These are phyloP conservation scores for Bombyx mori DNA, from an alignment of 1,140 invertebrate genomes.

Conservation along the genomic window DNA sequence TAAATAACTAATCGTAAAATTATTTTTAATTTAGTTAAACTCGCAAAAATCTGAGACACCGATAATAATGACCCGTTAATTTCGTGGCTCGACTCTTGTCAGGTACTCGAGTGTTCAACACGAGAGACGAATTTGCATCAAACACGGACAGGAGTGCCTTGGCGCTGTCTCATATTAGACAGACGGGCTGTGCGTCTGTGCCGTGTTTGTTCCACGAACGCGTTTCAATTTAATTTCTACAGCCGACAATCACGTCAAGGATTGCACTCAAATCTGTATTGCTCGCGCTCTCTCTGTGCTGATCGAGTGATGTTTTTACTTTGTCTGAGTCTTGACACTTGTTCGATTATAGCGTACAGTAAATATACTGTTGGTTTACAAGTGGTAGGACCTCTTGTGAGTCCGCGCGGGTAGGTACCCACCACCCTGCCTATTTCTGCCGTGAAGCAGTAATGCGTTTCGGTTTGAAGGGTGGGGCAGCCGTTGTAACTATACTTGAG, in stretches of 20 bases:
- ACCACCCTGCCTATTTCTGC: too few relatives aligned
- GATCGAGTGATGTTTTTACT: not conserved
- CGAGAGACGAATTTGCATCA: slow-evolving; percentile 9
- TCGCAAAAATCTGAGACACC: not conserved
- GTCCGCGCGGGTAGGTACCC: too few relatives aligned
- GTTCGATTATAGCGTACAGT: not conserved
- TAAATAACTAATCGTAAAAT: not conserved
- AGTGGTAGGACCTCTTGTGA: too few relatives aligned
- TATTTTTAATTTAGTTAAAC: not conserved
- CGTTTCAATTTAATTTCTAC: not conserved
- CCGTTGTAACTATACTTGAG: too few relatives aligned
- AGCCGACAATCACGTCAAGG: not conserved
- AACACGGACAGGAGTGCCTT: slow-evolving; percentile 5
- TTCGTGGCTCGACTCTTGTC: not conserved
- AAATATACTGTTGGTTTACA: not conserved
- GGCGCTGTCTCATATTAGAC: slow-evolving; percentile 1
- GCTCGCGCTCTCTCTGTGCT: not conserved
- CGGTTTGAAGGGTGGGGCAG: too few relatives aligned
- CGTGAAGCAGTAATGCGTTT: too few relatives aligned
- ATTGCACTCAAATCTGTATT: not conserved
- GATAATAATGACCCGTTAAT: not conserved
- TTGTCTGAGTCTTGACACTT: not conserved
- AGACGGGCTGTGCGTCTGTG: slow-evolving; percentile 4
- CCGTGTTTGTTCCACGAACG: not conserved
- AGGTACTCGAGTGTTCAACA: slow-evolving; percentile 7